Base-by-base conservation (phyloP, 2,113 vertebrate species). In the Oryzias curvinotus region DNA sequence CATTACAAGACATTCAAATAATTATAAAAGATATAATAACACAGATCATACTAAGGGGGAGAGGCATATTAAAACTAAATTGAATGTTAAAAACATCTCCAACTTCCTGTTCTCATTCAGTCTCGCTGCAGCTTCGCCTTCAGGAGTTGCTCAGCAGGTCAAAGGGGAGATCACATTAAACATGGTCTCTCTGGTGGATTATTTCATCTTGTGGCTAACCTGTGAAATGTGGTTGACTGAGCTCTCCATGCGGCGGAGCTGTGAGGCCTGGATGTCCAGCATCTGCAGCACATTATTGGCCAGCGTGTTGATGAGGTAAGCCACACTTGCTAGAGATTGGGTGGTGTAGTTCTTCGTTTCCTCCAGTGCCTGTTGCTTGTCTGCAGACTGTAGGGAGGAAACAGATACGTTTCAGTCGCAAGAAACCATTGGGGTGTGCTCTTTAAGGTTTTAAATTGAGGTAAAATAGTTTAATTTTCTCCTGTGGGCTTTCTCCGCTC, bases 181-280 rank as follows among this genome's bases (percentile, higher is more conserved):
- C 26, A 28, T 7, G 21, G 26, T 28, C 26, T 7, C 6, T 8
- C 8, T 36, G 36, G 8, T 12, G 36, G 36, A 36, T 10, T 10
- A 10, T 8, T 36, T 36, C 36, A 36, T 36, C 8, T 12, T 36
- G 36, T 12, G 41, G 36, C n/a, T 0, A 48, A 98, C 97, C 93
- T 98, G 96, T 77, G 96, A 97, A 75, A 98, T 98, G 74, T 98
- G 97, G 88, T 98, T 98, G 93, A 98, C 95, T 57, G 96, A 98
- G 65, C 95, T 96, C 72, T 98, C 97, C 97, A 98, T 98, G 65
- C 96, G 94, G 21, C 97, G 94, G 18, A 98, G 93, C 57, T 98
- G 97, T 13, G 97, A 98, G 42, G 96, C 96, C 84, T 98, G 96
- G 75, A 98, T 98, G 89, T 98, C 96, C 87, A 98, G 90, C 96